Evolutionary conservation across 2,797 vertebrate genomes (phyloP).

Genomic region (Intellagama lesueurii): DNA sequence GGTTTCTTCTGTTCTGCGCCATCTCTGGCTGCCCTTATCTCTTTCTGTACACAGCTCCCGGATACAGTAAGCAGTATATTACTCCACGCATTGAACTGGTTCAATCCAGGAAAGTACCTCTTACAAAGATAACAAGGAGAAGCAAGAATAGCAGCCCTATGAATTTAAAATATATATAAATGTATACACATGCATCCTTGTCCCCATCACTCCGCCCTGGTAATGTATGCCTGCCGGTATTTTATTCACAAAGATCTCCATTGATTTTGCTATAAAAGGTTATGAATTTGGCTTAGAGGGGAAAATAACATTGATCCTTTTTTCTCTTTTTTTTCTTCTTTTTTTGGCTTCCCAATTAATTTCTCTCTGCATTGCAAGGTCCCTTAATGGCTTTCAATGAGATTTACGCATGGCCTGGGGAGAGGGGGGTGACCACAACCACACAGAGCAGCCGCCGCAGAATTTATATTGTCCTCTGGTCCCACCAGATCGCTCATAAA

Average conservation of each 20-base stretch:
- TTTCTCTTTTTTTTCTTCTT: slow-evolving; percentile 8
- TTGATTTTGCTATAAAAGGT: slow-evolving; percentile 69
- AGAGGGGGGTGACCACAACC: neutral
- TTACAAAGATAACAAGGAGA: neutral
- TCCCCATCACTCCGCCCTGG: neutral
- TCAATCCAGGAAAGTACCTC: neutral
- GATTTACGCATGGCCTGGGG: slow-evolving; percentile 44
- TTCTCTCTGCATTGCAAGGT: slow-evolving; percentile 28
- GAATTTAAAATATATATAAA: neutral
- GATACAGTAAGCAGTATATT: neutral
- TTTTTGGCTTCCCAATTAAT: slow-evolving; percentile 43
- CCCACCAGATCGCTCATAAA: no score
- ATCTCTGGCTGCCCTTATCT: neutral
- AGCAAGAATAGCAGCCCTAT: neutral
- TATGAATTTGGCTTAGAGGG: slow-evolving; percentile 64
- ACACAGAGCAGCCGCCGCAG: neutral
- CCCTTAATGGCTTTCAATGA: slow-evolving; percentile 23
- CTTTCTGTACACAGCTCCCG: neutral
- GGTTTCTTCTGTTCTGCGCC: neutral
- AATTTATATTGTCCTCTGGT: neutral
- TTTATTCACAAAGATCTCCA: slow-evolving; percentile 63
- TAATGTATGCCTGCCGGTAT: slow-evolving; percentile 12
- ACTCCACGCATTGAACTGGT: neutral
- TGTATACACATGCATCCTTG: no score
- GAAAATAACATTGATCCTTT: slow-evolving; percentile 69